phyloP scores from a whole-genome alignment of 2,888 invertebrate species.

The Endomychus coccineus region DNA sequence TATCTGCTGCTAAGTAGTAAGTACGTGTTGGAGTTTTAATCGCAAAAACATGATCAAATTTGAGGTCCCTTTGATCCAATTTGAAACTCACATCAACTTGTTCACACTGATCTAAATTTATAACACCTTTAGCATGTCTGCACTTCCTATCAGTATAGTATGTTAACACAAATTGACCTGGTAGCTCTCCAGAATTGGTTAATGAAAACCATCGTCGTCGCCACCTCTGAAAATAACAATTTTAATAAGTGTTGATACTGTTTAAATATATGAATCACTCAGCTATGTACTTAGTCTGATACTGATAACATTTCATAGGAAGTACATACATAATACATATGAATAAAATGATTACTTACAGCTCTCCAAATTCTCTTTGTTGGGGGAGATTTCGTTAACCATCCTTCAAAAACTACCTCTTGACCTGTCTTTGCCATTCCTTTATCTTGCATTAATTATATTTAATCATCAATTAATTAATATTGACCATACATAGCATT shows the following conservation, averaged over 20 bases:
- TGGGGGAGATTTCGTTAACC: slow-evolving; percentile 94
- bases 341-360: slow-evolving; percentile 63
- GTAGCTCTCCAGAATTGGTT: slow-evolving; percentile 83
- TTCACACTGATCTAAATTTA: slow-evolving; percentile 93
- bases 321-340: neutral
- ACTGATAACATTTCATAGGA: slow-evolving; percentile 28
- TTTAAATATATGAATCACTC: slow-evolving; percentile 14
- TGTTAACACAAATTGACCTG: slow-evolving; percentile 87
- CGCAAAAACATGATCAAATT: slow-evolving; percentile 80
- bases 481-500: no score
- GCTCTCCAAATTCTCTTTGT: slow-evolving; percentile 87
- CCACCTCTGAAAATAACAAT: slow-evolving; percentile 68
- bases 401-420: slow-evolving; percentile 82
- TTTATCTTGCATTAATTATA: no score
- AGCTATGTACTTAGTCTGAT: slow-evolving; percentile 19
- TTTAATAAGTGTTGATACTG: slow-evolving; percentile 7
- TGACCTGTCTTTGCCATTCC: slow-evolving; percentile 49
- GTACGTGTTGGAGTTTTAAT: slow-evolving; percentile 82
- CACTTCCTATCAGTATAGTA: slow-evolving; percentile 86
- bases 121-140: slow-evolving; percentile 78
- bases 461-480: no score
- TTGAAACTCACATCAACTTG: slow-evolving; percentile 87
- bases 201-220: slow-evolving; percentile 90
- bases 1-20: slow-evolving; percentile 89
- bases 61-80: slow-evolving; percentile 72